Evolutionary conservation across 2,888 invertebrate genomes (phyloP).

Genomic region (Odontothrips loti): DNA sequence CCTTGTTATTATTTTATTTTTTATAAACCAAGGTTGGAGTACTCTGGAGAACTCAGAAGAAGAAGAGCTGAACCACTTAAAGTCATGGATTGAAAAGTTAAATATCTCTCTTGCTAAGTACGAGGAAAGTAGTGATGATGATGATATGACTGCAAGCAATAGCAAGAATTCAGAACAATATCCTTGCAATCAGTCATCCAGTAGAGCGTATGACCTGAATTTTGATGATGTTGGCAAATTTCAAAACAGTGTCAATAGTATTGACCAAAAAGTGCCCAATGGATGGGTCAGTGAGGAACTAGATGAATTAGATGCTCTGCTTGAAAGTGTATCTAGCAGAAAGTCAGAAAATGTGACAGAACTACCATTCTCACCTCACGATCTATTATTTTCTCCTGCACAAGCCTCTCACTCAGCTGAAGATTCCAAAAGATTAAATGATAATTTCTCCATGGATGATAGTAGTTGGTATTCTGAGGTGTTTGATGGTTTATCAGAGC

Average conservation of each 20-base stretch:
- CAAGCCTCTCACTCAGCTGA: background rate
- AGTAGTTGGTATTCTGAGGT: background rate
- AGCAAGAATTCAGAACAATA: background rate
- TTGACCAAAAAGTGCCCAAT: background rate
- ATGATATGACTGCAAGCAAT: background rate
- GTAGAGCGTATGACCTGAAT: background rate
- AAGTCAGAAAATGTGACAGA: background rate
- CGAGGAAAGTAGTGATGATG: constrained; percentile 15
- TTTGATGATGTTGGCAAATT: background rate
- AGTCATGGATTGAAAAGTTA: background rate
- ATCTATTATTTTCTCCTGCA: background rate
- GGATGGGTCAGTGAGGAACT: background rate
- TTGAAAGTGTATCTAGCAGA: background rate
- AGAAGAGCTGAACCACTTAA: background rate
- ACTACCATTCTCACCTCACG: background rate
- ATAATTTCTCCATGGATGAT: background rate
- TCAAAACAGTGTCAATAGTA: background rate
- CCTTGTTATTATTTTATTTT: background rate
- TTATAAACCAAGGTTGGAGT: background rate
- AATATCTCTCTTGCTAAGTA: background rate
- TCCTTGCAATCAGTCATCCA: background rate
- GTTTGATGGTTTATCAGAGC: background rate
- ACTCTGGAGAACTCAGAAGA: background rate
- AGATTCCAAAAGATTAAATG: background rate
- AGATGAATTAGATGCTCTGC: background rate